Evolutionary conservation across 2,797 vertebrate species (phyloP).

Genomic region (Pipistrellus pipistrellus): DNA sequence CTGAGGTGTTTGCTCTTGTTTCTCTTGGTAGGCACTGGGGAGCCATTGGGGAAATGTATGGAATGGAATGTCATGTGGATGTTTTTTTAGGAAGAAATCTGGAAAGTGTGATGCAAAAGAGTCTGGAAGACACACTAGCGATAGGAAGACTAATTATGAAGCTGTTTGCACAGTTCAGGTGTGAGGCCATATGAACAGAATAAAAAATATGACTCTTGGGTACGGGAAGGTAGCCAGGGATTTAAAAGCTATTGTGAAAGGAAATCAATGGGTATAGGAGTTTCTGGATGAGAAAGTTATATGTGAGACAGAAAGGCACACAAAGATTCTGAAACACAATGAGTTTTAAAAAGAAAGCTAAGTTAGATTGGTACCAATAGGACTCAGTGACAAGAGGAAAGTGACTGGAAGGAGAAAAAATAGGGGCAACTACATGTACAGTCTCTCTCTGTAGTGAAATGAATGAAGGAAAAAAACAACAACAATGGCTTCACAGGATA

Average conservation of each 20-base stretch:
- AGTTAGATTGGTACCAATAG: not conserved
- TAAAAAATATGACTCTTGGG: not conserved
- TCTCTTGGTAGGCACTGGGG: not conserved
- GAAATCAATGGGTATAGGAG: not conserved
- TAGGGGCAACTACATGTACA: not conserved
- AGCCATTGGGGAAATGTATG: not conserved
- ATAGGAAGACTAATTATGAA: not conserved
- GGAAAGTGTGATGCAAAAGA: not conserved
- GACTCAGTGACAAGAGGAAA: not conserved
- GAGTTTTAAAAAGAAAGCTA: slow-evolving; percentile 2
- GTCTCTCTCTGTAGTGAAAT: not conserved
- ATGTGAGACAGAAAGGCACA: not conserved
- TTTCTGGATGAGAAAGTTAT: not conserved
- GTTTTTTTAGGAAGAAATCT: slow-evolving; percentile 51
- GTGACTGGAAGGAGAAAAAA: not conserved
- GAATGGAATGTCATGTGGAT: not conserved
- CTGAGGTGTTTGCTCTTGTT: not conserved
- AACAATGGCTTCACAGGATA: not conserved
- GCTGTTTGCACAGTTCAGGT: not conserved
- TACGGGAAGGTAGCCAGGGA: not conserved
- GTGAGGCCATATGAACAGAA: not conserved
- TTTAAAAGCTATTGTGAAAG: not conserved
- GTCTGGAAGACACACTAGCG: not conserved
- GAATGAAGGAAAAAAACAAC: not conserved
- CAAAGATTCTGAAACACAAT: not conserved